Conservation (phyloP, 2,888 invertebrate species). For the Dryococelus australis region DNA sequence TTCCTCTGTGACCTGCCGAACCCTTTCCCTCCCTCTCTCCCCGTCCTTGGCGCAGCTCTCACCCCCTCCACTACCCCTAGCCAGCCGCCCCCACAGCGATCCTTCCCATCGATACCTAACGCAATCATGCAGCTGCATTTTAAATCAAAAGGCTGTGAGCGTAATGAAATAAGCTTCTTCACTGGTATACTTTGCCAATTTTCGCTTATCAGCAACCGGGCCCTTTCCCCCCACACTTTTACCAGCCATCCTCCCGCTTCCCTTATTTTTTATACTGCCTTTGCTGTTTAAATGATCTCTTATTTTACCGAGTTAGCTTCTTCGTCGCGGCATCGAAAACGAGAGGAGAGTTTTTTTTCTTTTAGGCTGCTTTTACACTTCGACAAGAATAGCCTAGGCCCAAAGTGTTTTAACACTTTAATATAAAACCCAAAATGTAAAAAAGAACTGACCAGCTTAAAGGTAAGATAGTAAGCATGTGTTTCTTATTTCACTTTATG, state of each 20-base stretch:
- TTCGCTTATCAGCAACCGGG: conserved; percentile 43
- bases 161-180: conserved; percentile 47
- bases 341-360: neutral
- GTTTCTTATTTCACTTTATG: no score
- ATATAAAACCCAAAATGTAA: no score
- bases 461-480: no score
- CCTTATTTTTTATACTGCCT: neutral
- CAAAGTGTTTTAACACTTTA: neutral
- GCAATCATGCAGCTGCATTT: conserved; percentile 46
- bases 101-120: conserved; percentile 44
- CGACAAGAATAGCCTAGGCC: no score
- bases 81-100: conserved; percentile 29
- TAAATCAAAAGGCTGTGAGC: conserved; percentile 47
- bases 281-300: conserved; percentile 1
- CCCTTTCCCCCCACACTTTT: neutral
- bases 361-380: neutral
- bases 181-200: conserved; percentile 47
- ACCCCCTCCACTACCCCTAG: conserved; percentile 5
- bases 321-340: neutral
- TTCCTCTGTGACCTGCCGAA: neutral
- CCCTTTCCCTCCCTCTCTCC: neutral
- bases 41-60: neutral
- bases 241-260: neutral
- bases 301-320: neutral
- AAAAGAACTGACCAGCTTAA: no score